These are phyloP conservation scores for Aphelenchoides fujianensis DNA, from an alignment of 1,140 invertebrate species.

Conservation along the genomic window DNA sequence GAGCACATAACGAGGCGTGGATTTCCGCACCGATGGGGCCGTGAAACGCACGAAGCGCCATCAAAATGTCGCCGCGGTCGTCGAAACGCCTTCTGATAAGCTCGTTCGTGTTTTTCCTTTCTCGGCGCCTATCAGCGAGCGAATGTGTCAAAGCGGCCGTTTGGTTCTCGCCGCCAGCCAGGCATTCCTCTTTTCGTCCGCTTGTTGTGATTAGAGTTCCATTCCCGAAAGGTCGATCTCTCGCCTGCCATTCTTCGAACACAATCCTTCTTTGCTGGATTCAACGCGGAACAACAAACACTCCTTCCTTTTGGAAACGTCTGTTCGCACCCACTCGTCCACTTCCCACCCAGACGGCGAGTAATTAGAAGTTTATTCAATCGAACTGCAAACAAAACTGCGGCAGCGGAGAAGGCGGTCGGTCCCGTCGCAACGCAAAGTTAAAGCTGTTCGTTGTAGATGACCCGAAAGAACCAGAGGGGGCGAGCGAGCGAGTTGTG, in stretches of 20 bases:
- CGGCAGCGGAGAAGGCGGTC: background rate
- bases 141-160: background rate
- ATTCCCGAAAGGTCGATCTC: no score
- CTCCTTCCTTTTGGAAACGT: no score
- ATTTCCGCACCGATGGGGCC: background rate
- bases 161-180: no score
- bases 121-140: background rate
- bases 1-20: background rate
- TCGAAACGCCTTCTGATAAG: background rate
- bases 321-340: no score
- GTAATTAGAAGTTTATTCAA: conserved; percentile 3
- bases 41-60: background rate
- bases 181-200: no score
- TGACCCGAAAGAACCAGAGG: background rate
- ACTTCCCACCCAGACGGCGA: no score
- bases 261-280: no score
- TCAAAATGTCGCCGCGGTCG: background rate
- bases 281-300: no score
- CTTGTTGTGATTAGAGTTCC: no score
- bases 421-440: background rate
- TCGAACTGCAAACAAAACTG: background rate
- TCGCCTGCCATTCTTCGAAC: no score
- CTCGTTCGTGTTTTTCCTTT: background rate
- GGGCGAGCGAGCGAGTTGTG: no score
- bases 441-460: background rate